phyloP scores from a whole-genome alignment of 2,797 vertebrate genomes.

The Characodon lateralis region DNA sequence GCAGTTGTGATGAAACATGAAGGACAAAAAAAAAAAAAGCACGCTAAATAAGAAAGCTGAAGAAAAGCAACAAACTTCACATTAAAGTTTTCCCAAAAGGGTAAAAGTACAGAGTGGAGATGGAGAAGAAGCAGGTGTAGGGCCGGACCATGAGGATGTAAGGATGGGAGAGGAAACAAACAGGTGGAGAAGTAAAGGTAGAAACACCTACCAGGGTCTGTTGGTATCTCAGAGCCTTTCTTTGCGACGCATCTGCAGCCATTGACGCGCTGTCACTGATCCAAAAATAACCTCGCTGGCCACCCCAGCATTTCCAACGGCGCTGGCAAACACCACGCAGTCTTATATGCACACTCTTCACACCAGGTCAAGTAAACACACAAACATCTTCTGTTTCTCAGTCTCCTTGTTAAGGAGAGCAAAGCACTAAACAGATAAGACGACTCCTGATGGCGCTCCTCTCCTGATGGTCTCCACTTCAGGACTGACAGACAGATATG shows the following conservation, averaged over 20 bases:
- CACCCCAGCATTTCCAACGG: slow-evolving; percentile 81
- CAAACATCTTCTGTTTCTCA: slow-evolving; percentile 32
- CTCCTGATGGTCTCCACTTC: slow-evolving; percentile 61
- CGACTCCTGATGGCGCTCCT: slow-evolving; percentile 20
- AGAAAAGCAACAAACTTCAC: neutral
- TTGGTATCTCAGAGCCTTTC: slow-evolving; percentile 89
- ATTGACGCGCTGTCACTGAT: slow-evolving; percentile 86
- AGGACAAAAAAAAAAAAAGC: slow-evolving; percentile 4
- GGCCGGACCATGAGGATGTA: neutral
- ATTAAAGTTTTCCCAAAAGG: neutral
- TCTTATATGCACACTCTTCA: slow-evolving; percentile 51
- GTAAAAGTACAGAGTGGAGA: slow-evolving; percentile 21
- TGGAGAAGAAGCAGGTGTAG: slow-evolving; percentile 23
- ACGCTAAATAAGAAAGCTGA: slow-evolving; percentile 13
- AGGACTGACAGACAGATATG: slow-evolving; percentile 53
- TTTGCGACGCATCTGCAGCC: slow-evolving; percentile 89
- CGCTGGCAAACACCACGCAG: slow-evolving; percentile 53
- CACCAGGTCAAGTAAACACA: slow-evolving; percentile 45
- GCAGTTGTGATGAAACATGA: slow-evolving; percentile 12
- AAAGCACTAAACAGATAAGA: slow-evolving; percentile 3
- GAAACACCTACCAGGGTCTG: slow-evolving; percentile 87
- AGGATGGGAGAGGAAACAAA: slow-evolving; percentile 7
- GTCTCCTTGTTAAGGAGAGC: slow-evolving; percentile 14
- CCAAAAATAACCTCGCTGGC: slow-evolving; percentile 83
- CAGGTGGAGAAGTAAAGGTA: slow-evolving; percentile 37